These are phyloP conservation scores for Forbesichthys agassizii DNA, from an alignment of 2,113 vertebrate species.

Conservation along the genomic window DNA sequence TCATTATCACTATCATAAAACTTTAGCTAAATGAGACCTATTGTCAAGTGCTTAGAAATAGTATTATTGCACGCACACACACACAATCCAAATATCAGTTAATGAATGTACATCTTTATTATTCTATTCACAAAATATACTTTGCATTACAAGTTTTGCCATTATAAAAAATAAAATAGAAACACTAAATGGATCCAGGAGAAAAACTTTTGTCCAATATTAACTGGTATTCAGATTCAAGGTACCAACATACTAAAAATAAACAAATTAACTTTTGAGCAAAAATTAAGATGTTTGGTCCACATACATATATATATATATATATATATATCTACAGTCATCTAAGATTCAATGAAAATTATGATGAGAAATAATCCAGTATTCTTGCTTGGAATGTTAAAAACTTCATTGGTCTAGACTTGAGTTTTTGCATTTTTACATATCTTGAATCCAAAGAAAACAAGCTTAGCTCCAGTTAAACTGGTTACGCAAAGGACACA, in stretches of 20 bases:
- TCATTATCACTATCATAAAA: too few relatives aligned
- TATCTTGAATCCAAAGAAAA: conserved; percentile 50
- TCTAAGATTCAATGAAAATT: conserved; percentile 31
- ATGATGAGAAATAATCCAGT: conserved; percentile 55
- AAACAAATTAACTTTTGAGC: conserved; percentile 61
- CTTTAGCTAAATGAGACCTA: too few relatives aligned
- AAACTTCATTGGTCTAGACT: conserved; percentile 41
- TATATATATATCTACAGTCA: conserved; percentile 37
- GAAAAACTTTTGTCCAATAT: conserved; percentile 25
- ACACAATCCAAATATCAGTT: neutral
- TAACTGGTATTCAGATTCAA: conserved; percentile 48
- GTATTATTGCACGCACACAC: neutral
- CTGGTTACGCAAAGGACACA: conserved; percentile 53
- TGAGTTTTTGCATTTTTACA: neutral
- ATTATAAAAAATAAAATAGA: conserved; percentile 12
- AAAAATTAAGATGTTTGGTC: conserved; percentile 43
- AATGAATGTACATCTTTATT: conserved; percentile 57
- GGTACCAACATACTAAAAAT: conserved; percentile 43
- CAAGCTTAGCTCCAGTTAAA: conserved; percentile 43
- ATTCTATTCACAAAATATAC: conserved; percentile 39
- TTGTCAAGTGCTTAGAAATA: neutral
- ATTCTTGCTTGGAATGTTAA: conserved; percentile 68
- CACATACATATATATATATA: conserved; percentile 2
- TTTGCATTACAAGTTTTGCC: conserved; percentile 6
- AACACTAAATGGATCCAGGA: conserved; percentile 15